A percentile compares a stretch with the other conserved stretches of the same genome.
Conservation (phyloP, 1,140 invertebrate species). For the Wasmannia auropunctata region DNA sequence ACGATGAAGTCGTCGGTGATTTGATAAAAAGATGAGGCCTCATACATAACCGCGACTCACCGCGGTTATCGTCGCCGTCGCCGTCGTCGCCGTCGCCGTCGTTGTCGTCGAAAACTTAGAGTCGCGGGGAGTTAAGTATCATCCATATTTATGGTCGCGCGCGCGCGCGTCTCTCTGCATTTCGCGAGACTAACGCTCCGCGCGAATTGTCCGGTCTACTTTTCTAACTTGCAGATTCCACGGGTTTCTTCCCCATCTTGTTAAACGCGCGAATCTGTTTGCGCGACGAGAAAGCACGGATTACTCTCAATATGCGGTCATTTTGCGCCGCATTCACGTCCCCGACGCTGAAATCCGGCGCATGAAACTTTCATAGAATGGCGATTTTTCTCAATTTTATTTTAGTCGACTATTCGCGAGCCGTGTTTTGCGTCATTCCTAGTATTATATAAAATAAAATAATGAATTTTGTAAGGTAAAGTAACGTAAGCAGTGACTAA, state of each 20-base stretch:
- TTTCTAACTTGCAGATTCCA: constrained; percentile 56
- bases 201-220: constrained; percentile 45
- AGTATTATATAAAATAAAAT: constrained; percentile 8
- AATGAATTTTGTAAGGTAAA: constrained; percentile 3
- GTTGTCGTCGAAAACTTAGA: constrained; percentile 24
- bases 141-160: constrained; percentile 54
- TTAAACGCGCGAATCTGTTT: constrained; percentile 39
- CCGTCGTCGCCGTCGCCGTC: neutral
- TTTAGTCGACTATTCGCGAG: neutral
- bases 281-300: constrained; percentile 38
- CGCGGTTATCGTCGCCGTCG: neutral
- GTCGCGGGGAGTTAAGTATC: constrained; percentile 35
- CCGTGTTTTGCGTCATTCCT: neutral
- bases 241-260: neutral
- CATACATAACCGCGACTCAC: constrained; percentile 28
- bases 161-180: constrained; percentile 24
- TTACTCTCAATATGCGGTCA: constrained; percentile 40
- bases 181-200: constrained; percentile 31
- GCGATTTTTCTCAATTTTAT: constrained; percentile 20
- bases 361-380: constrained; percentile 18
- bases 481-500: neutral
- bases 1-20: constrained; percentile 37
- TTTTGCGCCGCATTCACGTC: constrained; percentile 1
- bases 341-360: neutral
- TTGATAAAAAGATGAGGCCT: constrained; percentile 44